Conservation (phyloP, 2,113 vertebrate species). For the Scomber colias region DNA sequence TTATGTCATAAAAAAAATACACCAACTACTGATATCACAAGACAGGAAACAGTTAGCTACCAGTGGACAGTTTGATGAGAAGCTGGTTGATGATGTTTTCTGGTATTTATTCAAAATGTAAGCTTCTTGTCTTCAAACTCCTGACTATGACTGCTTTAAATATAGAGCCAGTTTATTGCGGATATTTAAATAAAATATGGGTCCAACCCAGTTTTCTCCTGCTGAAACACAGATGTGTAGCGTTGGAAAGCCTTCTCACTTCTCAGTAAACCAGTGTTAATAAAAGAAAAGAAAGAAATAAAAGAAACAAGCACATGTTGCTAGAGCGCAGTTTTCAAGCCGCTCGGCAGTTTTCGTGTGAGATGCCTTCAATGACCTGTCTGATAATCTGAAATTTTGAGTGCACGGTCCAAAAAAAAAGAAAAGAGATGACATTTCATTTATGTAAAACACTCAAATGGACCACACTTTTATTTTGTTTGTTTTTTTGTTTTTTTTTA, state of each 20-base stretch:
- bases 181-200: neutral
- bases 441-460: slow-evolving; percentile 10
- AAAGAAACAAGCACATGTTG: neutral
- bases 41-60: neutral
- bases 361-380: slow-evolving; percentile 32
- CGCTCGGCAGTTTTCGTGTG: too few relatives aligned
- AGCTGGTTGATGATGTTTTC: slow-evolving; percentile 15
- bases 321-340: neutral
- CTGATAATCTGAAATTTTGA: neutral
- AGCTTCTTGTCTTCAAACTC: neutral
- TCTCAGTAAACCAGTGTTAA: slow-evolving; percentile 1
- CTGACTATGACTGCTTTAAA: neutral
- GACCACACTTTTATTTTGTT: slow-evolving; percentile 1
- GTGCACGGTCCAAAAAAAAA: slow-evolving; percentile 12
- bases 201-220: slow-evolving; percentile 40
- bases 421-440: slow-evolving; percentile 12
- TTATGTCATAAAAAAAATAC: slow-evolving; percentile 29
- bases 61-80: neutral
- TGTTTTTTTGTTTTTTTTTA: neutral
- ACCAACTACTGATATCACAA: slow-evolving; percentile 36
- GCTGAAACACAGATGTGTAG: slow-evolving; percentile 15
- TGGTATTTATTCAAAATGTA: slow-evolving; percentile 11
- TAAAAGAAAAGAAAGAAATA: too few relatives aligned
- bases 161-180: slow-evolving; percentile 4
- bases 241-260: neutral